Evolutionary conservation across 2,113 vertebrate genomes (phyloP).

Genomic region (Engraulis encrasicolus): DNA sequence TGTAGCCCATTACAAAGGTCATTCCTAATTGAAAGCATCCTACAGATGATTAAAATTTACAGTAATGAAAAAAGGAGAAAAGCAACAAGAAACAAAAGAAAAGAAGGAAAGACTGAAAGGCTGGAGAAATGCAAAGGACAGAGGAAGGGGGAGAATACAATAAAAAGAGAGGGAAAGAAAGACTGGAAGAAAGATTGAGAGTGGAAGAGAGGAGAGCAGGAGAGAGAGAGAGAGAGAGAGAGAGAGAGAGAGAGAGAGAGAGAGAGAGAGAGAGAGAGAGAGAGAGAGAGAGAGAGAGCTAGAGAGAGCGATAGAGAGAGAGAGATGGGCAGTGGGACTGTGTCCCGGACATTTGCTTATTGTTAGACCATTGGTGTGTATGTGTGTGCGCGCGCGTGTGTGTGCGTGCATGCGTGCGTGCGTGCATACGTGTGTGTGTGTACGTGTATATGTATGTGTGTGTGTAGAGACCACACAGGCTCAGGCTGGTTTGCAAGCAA

Average conservation of each 20-base stretch:
- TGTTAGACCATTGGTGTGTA: slow-evolving; percentile 40
- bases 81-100: no score
- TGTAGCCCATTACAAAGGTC: background rate
- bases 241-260: background rate
- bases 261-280: background rate
- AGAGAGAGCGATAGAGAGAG: background rate
- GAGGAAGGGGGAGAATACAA: background rate
- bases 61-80: background rate
- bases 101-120: background rate
- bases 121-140: background rate
- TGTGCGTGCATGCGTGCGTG: no score
- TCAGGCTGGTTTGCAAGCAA: slow-evolving; percentile 41
- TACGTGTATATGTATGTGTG: no score
- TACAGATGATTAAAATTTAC: background rate
- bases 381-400: no score
- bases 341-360: slow-evolving; percentile 50
- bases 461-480: slow-evolving; percentile 50
- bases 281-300: background rate
- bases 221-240: background rate
- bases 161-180: background rate
- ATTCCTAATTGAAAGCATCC: background rate
- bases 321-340: background rate
- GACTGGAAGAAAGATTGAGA: no score
- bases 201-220: no score
- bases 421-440: no score